phyloP scores from a whole-genome alignment of 1,140 invertebrate genomes.

The Spodoptera litura region DNA sequence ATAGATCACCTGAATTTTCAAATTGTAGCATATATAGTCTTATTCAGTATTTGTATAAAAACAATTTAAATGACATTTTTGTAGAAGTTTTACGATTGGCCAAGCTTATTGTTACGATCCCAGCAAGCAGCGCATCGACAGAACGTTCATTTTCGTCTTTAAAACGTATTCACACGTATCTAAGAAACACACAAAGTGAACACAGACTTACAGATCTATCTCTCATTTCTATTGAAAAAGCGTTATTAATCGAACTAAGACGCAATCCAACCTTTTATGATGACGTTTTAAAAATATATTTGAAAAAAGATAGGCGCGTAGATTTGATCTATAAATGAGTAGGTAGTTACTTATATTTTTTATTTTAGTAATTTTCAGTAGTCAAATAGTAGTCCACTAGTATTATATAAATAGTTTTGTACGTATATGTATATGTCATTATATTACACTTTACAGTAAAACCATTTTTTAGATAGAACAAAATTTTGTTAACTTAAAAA shows the following conservation, averaged over 20 bases:
- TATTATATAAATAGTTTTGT: no score
- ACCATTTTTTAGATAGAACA: no score
- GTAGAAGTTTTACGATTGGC: neutral
- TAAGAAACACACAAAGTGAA: slow-evolving; percentile 14
- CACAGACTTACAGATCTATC: neutral
- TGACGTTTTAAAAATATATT: neutral
- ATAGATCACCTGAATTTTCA: neutral
- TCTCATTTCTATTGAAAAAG: neutral
- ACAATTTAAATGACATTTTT: neutral
- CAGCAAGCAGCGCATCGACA: neutral
- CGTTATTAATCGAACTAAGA: slow-evolving; percentile 2
- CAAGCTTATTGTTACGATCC: slow-evolving; percentile 5
- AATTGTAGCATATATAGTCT: neutral
- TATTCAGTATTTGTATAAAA: slow-evolving; percentile 6
- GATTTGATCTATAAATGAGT: no score
- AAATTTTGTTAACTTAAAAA: no score
- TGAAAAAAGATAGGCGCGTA: slow-evolving; percentile 16
- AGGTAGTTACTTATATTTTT: no score
- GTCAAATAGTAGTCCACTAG: no score
- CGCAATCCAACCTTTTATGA: neutral
- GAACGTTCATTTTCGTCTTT: slow-evolving; percentile 22
- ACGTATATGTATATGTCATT: no score
- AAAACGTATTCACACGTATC: slow-evolving; percentile 15
- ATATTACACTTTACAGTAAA: no score
- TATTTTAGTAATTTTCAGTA: no score